Percentiles rank a stretch among this genome's conserved stretches.
Evolutionary conservation across 2,797 vertebrate species (phyloP).

Genomic region (Margarornis squamiger): DNA sequence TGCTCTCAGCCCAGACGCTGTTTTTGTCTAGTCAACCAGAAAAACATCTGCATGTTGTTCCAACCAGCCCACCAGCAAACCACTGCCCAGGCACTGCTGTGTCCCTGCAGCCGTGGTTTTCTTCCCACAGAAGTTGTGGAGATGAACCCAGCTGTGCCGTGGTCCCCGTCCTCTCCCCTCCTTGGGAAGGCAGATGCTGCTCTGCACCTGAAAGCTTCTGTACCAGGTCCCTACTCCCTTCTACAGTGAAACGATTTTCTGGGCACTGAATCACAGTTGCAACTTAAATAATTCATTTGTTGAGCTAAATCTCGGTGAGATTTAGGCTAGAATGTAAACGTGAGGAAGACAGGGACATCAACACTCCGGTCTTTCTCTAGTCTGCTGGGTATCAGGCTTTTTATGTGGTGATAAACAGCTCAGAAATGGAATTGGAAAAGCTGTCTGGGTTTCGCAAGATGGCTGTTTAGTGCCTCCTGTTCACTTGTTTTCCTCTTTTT

Average conservation of each 20-base stretch:
- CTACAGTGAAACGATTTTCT: neutral
- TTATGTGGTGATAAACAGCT: slow-evolving; percentile 60
- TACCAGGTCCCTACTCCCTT: neutral
- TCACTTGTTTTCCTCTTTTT: slow-evolving; percentile 59
- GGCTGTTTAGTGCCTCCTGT: slow-evolving; percentile 63
- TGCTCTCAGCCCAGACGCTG: neutral
- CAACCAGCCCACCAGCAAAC: neutral
- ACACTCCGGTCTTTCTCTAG: neutral
- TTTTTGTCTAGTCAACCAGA: neutral
- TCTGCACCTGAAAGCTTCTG: neutral
- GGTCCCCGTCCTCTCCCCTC: neutral
- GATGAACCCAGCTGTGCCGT: neutral
- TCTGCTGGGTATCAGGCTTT: slow-evolving; percentile 31
- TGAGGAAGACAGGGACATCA: slow-evolving; percentile 2
- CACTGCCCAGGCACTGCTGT: neutral
- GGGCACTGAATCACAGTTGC: neutral
- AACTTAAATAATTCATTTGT: slow-evolving; percentile 31
- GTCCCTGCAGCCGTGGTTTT: neutral
- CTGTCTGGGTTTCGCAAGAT: slow-evolving; percentile 56
- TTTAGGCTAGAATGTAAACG: neutral
- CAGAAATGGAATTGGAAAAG: slow-evolving; percentile 34
- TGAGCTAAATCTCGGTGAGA: neutral
- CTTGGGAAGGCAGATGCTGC: neutral
- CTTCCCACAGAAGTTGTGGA: neutral
- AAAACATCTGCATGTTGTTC: neutral